Evolutionary conservation across 2,113 vertebrate species (phyloP), one percentile per base, ranked within the genome.

Genomic region (Phoenicopterus ruber): DNA sequence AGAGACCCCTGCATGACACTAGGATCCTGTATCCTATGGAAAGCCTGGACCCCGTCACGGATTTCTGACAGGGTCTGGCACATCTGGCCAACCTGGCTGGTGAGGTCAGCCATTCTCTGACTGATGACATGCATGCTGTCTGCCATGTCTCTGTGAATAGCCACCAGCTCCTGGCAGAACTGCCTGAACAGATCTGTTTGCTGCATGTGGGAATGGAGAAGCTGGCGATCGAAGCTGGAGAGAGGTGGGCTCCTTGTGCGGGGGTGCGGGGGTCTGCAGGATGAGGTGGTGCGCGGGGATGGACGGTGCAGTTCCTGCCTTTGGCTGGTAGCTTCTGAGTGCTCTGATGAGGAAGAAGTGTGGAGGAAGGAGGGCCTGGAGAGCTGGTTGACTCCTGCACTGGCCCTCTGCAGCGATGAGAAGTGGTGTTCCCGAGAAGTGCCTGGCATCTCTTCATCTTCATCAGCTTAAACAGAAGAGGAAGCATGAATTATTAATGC

Each of bases 111-210:
- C 97, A 98, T 74, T 9, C 96, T 96, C 97, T 97, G 98, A 70
- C 97, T 24, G 6, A 98, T 36, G 21, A 90, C 65, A 17, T 81
- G 97, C 97, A 98, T 97, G 94, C 95, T 98, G 70, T 58, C 58
- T 22, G 98, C 96, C 97, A 98, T 95, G 96, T 98, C 97, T 84
- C 87, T 97, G 21, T 98, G 98, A 70, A 97, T 40, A 8, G 97
- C 92, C 94, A 98, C 95, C 94, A 98, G 97, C 96, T 98, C 97
- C 82, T 94, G 98, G 95, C 97, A 98, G 85, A 98, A 97, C 62
- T 95, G 98, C 90, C 78, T 97, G 78, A 98, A 93, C 59, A 96
- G 91, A 28, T 98, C 98, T 4, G 96, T 97, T 74, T 98, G 98
- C 83, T 98, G 98, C 0, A 24, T n/a, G 38, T 97, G 97, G 80